Conservation (phyloP, 1,140 invertebrate genomes). For the Sycophaga agraensis region DNA sequence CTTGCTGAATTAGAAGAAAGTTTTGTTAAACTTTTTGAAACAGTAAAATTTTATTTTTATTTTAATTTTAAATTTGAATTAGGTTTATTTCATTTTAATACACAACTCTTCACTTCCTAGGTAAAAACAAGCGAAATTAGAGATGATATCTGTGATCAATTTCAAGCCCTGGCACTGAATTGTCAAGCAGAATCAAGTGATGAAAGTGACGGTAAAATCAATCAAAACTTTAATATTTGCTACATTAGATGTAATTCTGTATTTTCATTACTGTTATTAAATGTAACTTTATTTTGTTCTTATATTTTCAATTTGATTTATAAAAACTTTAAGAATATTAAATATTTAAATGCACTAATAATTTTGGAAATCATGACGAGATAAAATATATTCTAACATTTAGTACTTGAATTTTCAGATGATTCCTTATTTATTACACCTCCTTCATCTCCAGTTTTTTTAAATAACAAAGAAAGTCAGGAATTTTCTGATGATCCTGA, state of each 20-base stretch:
- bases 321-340: too few species aligned
- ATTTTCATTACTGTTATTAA: too few species aligned
- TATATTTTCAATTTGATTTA: too few species aligned
- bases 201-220: slow-evolving; percentile 30
- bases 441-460: slow-evolving; percentile 8
- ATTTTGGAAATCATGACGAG: too few species aligned
- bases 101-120: neutral
- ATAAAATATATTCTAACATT: neutral
- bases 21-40: slow-evolving; percentile 11
- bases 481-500: slow-evolving; percentile 16
- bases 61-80: neutral
- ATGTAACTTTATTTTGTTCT: too few species aligned
- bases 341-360: too few species aligned
- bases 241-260: too few species aligned
- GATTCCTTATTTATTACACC: slow-evolving; percentile 15
- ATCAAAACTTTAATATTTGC: too few species aligned
- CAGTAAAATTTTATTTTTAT: neutral
- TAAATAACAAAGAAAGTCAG: neutral
- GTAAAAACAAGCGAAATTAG: neutral
- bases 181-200: slow-evolving; percentile 9
- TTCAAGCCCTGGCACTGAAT: slow-evolving; percentile 13
- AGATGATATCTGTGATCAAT: slow-evolving; percentile 17
- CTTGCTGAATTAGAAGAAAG: slow-evolving; percentile 4
- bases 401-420: slow-evolving; percentile 24
- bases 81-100: neutral